Conservation (phyloP, 1,140 invertebrate genomes). For the Caenorhabditis elegans region WBcel235 BX284602.5:7111001-7111500, state of each 20-base stretch:
- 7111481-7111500: too few relatives aligned
- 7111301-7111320: slow-evolving; percentile 17
- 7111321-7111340: background rate
- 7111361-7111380: background rate
- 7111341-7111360: background rate
- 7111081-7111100: background rate
- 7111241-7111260: background rate
- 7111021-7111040: too few relatives aligned
- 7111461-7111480: too few relatives aligned
- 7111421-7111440: background rate
- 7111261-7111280: slow-evolving; percentile 28
- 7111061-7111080: background rate
- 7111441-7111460: too few relatives aligned
- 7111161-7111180: background rate
- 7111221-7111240: background rate
- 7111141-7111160: background rate
- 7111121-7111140: background rate
- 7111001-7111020: too few relatives aligned
- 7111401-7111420: background rate
- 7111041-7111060: background rate
- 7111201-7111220: background rate
- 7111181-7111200: slow-evolving; percentile 18
- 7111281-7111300: slow-evolving; percentile 28
- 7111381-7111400: background rate
- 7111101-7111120: background rate